These are phyloP conservation scores for Oscheius sp. DNA, from an alignment of 1,140 invertebrate species.

Conservation along the genomic window DNA sequence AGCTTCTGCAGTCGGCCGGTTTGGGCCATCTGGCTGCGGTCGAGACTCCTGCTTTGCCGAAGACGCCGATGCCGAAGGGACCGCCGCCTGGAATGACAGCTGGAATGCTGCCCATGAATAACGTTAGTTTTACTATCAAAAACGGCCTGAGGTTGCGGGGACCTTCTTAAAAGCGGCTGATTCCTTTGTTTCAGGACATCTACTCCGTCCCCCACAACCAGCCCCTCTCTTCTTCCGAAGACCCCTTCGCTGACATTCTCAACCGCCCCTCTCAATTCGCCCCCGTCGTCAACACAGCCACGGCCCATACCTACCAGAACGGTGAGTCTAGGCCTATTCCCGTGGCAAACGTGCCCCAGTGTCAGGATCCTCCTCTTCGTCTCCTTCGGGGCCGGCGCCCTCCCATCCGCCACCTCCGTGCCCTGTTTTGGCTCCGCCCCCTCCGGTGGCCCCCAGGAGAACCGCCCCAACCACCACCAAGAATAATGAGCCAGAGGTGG, in stretches of 20 bases:
- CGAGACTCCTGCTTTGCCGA: conserved; percentile 37
- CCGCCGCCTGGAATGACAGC: conserved; percentile 42
- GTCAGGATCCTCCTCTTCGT: not conserved
- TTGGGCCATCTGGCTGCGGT: not conserved
- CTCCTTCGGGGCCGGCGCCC: conserved; percentile 29
- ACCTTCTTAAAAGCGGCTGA: not conserved
- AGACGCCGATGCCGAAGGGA: conserved; percentile 44
- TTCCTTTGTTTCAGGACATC: not conserved
- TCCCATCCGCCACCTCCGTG: conserved; percentile 29
- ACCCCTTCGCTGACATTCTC: not conserved
- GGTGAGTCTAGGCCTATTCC: not conserved
- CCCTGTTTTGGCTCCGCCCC: conserved; percentile 23
- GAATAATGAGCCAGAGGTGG: conserved; percentile 6
- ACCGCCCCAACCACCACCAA: conserved; percentile 7
- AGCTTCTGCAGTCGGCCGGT: not conserved
- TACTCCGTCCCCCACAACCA: not conserved
- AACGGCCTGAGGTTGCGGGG: too few relatives aligned
- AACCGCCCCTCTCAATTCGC: not conserved
- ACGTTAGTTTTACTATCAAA: too few relatives aligned
- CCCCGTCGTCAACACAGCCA: not conserved
- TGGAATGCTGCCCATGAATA: not conserved
- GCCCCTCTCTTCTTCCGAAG: not conserved
- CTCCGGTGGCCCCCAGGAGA: conserved; percentile 23
- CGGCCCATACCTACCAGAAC: not conserved
- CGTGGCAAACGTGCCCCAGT: conserved; percentile 5